These are phyloP conservation scores for Heliconius congener DNA, from an alignment of 1,140 invertebrate species.

Conservation along the genomic window DNA sequence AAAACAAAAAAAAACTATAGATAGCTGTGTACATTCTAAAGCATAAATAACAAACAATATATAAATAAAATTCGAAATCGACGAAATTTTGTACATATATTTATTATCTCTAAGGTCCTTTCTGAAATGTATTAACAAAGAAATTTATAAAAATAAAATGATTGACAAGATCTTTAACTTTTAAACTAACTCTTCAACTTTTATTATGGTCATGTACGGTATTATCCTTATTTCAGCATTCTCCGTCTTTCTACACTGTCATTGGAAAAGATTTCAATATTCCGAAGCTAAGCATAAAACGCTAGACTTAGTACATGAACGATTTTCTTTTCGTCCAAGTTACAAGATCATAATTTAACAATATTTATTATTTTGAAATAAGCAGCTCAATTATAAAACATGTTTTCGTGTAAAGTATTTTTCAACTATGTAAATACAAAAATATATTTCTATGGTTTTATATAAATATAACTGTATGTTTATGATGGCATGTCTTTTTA, in stretches of 20 bases:
- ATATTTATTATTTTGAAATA: neutral
- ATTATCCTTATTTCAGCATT: neutral
- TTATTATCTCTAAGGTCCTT: neutral
- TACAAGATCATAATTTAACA: neutral
- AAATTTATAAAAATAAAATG: neutral
- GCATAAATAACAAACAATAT: too few relatives aligned
- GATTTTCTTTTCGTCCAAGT: slow-evolving; percentile 25
- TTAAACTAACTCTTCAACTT: neutral
- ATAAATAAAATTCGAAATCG: too few relatives aligned
- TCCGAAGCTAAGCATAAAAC: slow-evolving; percentile 25
- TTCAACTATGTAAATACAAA: too few relatives aligned
- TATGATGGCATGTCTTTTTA: neutral
- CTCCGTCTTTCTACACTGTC: slow-evolving; percentile 17
- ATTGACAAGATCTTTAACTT: neutral
- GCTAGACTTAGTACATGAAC: slow-evolving; percentile 26
- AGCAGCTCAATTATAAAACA: too few relatives aligned
- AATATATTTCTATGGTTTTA: too few relatives aligned
- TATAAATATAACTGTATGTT: too few relatives aligned
- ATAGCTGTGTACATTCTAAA: too few relatives aligned
- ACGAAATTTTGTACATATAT: neutral
- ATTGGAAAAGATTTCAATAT: slow-evolving; percentile 30
- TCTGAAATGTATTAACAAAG: neutral
- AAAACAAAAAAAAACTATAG: too few relatives aligned
- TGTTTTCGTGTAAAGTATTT: too few relatives aligned
- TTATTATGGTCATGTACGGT: neutral